Percentiles rank a stretch among this genome's conserved stretches.
phyloP scores from a whole-genome alignment of 1,140 invertebrate species.

The Triops longicaudatus region DNA sequence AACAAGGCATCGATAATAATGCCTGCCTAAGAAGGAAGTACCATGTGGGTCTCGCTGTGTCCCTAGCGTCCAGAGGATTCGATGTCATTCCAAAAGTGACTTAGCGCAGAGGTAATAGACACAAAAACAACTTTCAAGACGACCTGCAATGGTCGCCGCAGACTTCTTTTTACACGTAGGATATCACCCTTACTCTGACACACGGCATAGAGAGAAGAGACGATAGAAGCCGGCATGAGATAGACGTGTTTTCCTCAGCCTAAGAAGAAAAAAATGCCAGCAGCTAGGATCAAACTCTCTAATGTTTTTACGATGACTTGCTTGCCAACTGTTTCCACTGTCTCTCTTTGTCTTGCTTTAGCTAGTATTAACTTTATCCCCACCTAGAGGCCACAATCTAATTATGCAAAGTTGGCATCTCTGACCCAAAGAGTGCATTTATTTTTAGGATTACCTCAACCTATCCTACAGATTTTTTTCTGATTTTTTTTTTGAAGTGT shows the following conservation, averaged over 20 bases:
- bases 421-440: background rate
- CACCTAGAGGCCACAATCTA: background rate
- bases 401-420: background rate
- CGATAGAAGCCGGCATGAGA: no score
- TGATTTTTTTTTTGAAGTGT: background rate
- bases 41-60: background rate
- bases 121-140: background rate
- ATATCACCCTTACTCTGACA: background rate
- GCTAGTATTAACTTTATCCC: background rate
- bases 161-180: background rate
- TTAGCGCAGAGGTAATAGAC: background rate
- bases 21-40: background rate
- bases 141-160: background rate
- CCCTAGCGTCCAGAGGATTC: background rate
- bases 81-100: background rate
- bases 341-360: background rate
- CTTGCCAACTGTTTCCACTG: background rate
- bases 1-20: slow-evolving; percentile 9
- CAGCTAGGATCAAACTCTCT: slow-evolving; percentile 1
- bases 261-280: background rate
- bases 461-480: background rate
- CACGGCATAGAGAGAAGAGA: no score
- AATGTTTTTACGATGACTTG: background rate
- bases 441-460: background rate
- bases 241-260: no score